These are phyloP conservation scores for Denticeps clupeoides DNA, from an alignment of 2,797 vertebrate genomes.

Conservation along the genomic window DNA sequence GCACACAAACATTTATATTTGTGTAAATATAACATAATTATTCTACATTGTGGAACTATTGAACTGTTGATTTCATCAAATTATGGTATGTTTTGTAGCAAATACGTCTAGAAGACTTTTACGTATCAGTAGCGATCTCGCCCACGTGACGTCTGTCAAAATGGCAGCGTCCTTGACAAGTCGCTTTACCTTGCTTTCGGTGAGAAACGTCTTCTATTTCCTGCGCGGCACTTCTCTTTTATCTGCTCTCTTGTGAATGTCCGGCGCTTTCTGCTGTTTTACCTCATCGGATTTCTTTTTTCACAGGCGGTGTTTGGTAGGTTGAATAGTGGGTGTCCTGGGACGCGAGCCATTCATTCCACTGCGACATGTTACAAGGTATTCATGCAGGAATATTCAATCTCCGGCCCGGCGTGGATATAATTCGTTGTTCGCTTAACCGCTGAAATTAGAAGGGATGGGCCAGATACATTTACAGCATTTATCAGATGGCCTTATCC, in stretches of 20 bases:
- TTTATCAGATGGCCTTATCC: too few species aligned
- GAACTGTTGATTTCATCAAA: too few species aligned
- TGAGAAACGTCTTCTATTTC: constrained; percentile 21
- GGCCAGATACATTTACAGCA: too few species aligned
- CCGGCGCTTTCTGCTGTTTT: neutral
- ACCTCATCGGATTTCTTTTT: constrained; percentile 4
- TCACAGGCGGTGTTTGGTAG: constrained; percentile 27
- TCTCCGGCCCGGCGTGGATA: too few species aligned
- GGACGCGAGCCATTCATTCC: constrained; percentile 44
- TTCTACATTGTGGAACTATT: too few species aligned
- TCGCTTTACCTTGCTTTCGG: constrained; percentile 32
- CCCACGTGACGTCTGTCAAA: constrained; percentile 21
- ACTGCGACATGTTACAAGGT: constrained; percentile 58
- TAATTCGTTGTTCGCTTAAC: too few species aligned
- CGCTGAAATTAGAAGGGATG: too few species aligned
- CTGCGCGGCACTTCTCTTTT: neutral
- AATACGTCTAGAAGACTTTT: neutral
- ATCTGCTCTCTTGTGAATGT: neutral
- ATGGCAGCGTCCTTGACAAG: constrained; percentile 64
- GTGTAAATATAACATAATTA: too few species aligned
- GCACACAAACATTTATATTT: too few species aligned
- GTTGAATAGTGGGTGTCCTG: constrained; percentile 7
- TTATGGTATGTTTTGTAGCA: too few species aligned
- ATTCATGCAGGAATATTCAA: neutral
- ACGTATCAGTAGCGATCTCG: neutral